These are phyloP conservation scores for Malurus cyaneus DNA, from an alignment of 2,113 vertebrate genomes.

Conservation along the genomic window DNA sequence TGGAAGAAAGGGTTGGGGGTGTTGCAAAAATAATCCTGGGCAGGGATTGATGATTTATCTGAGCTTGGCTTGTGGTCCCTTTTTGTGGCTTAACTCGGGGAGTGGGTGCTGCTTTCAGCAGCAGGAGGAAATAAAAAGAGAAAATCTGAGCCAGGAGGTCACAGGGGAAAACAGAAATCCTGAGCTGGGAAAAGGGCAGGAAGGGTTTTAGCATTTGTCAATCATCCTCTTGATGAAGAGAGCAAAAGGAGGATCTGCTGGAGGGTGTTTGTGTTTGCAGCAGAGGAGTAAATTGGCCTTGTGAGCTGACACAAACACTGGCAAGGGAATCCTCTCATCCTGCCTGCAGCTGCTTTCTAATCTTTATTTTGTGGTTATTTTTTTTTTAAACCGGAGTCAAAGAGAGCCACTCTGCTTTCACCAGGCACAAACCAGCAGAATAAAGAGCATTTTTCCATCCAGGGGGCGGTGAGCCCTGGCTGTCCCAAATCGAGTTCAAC, in stretches of 20 bases:
- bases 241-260: not conserved
- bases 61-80: not conserved
- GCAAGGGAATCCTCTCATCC: constrained; percentile 4
- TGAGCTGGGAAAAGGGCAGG: not conserved
- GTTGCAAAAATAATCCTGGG: not conserved
- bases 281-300: not conserved
- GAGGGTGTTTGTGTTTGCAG: not conserved
- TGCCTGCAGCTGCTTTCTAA: not conserved
- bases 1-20: not conserved
- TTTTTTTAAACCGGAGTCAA: not conserved
- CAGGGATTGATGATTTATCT: not conserved
- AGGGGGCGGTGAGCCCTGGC: no score
- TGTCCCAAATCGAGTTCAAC: no score
- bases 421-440: not conserved
- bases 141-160: not conserved
- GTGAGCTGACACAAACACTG: not conserved
- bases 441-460: not conserved
- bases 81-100: not conserved
- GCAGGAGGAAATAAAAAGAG: not conserved
- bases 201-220: not conserved
- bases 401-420: not conserved
- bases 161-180: not conserved
- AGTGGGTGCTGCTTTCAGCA: not conserved
- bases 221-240: not conserved
- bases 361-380: not conserved